These are phyloP conservation scores for Lagria hirta DNA, from an alignment of 2,888 invertebrate species.

Conservation along the genomic window DNA sequence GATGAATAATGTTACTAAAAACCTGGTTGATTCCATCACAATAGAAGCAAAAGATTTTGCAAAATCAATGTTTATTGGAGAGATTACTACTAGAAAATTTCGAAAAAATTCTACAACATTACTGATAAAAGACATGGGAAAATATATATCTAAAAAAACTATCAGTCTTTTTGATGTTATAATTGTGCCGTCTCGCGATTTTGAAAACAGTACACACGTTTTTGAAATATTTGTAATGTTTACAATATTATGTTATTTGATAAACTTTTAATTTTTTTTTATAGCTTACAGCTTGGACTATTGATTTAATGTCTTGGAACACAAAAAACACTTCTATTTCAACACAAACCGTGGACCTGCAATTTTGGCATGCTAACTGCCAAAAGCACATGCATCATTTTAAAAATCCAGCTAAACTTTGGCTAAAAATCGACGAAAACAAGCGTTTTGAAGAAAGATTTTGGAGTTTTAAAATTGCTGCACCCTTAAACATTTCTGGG, in stretches of 20 bases:
- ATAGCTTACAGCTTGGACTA: slow-evolving; percentile 7
- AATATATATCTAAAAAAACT: neutral
- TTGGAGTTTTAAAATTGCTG: no score
- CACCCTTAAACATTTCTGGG: neutral
- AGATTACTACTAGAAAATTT: neutral
- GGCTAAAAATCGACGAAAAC: neutral
- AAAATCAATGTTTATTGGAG: neutral
- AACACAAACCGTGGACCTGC: slow-evolving; percentile 1
- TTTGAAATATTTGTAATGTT: slow-evolving; percentile 10
- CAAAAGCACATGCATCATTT: slow-evolving; percentile 9
- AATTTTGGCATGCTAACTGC: slow-evolving; percentile 10
- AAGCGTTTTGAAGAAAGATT: neutral
- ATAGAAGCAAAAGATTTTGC: slow-evolving; percentile 2
- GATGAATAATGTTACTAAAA: slow-evolving; percentile 2
- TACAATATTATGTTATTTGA: neutral
- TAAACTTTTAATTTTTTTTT: neutral
- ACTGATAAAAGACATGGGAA: slow-evolving; percentile 3
- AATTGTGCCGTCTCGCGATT: slow-evolving; percentile 8
- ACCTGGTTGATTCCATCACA: slow-evolving; percentile 2
- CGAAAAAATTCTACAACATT: slow-evolving; percentile 4
- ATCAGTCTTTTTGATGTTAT: slow-evolving; percentile 3
- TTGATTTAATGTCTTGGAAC: slow-evolving; percentile 15
- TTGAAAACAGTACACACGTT: neutral
- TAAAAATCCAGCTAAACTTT: neutral
- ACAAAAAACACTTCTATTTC: neutral